Base-by-base conservation (phyloP, 2,888 invertebrate genomes). In the Clanis bilineata region DNA sequence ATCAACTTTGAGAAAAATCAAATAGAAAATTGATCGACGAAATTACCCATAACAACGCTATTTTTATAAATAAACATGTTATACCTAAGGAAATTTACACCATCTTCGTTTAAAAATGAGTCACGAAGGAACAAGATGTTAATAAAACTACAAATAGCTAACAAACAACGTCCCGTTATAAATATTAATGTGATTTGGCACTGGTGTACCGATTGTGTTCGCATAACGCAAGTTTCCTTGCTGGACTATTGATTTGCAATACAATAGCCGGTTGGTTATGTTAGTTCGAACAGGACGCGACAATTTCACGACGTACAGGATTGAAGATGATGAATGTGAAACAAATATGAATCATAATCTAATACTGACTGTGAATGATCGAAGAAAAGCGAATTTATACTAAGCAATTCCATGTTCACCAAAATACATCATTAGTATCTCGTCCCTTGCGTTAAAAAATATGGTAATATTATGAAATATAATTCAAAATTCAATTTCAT, bases 151-250 rank as follows among this genome's bases (percentile, higher is more conserved):
- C 39, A 38, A 23, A 36, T 22, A 56, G 23, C 55, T 23, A 56
- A 22, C 39, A 36, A 38, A 39, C 39, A 56, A 38, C 39, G 32
- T 47, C 45, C 36, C 23, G 43, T 54, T 54, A 58, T 58, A 54
- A 58, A 41, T 58, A 51, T 44, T 55, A 22, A 59, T 56, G 59
- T 38, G 59, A 43, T 36, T 56, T 59, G 56, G 56, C 59, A 56
- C 38, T 22, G 45, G 43, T 9, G 18, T 38, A 23, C 36, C 54
- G 38, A 54, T 59, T 59, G 59, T 59, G 43, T 59, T 54, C 39
- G 44, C 23, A 55, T 59, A 44, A 45, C 10, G 45, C 15, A 45
- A 45, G 57, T 56, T 39, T 56, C 39, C 23, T 21, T 25, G 38
- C 23, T 18, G 18, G 41, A 41, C 25, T 56, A 56, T 41, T 56